Conservation (phyloP, 1,140 invertebrate genomes). For the Apis florea region DNA sequence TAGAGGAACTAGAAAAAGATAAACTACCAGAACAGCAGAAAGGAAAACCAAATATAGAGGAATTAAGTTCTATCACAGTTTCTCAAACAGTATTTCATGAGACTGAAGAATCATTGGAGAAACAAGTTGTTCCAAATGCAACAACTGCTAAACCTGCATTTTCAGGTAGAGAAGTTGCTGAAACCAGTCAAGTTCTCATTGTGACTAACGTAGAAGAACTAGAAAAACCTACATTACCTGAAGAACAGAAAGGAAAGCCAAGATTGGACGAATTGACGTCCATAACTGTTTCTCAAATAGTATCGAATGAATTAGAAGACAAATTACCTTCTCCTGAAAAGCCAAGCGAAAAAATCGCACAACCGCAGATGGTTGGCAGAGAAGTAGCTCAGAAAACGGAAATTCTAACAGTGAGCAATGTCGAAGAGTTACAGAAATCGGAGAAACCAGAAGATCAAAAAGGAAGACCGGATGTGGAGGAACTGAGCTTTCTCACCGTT, state of each 20-base stretch:
- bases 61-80: conserved; percentile 65
- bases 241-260: conserved; percentile 66
- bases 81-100: conserved; percentile 66
- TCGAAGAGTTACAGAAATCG: conserved; percentile 59
- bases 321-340: conserved; percentile 50
- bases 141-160: conserved; percentile 61
- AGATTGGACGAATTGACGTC: conserved; percentile 70
- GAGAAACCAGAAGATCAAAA: conserved; percentile 59
- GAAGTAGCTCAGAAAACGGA: conserved; percentile 70
- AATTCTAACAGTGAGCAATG: conserved; percentile 56
- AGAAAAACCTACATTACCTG: conserved; percentile 43
- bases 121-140: conserved; percentile 35
- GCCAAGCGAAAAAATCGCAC: conserved; percentile 61
- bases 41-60: conserved; percentile 66
- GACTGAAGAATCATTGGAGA: conserved; percentile 58
- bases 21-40: conserved; percentile 61
- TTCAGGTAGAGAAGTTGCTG: conserved; percentile 65
- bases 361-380: conserved; percentile 59
- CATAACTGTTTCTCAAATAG: conserved; percentile 71
- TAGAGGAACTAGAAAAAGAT: conserved; percentile 55
- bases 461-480: conserved; percentile 63
- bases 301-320: conserved; percentile 72
- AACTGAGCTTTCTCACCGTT: conserved; percentile 66
- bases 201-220: conserved; percentile 63
- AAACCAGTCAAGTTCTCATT: conserved; percentile 65